Base-by-base conservation (phyloP, 2,797 vertebrate genomes). In the Clarias laeviceps region DNA sequence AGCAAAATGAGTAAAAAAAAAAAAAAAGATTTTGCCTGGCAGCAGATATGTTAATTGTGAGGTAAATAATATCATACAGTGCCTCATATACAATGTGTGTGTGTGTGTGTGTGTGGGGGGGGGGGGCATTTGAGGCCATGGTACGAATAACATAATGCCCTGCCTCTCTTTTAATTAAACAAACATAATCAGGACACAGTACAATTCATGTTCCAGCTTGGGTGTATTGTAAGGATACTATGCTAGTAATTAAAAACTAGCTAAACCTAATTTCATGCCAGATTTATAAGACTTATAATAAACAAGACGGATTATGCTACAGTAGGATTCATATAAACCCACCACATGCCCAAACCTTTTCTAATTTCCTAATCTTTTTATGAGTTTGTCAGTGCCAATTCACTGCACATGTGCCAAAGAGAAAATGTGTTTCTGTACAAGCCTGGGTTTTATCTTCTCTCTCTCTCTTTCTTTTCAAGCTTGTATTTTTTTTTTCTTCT, bases 111-210 rank as follows among this genome's bases (percentile, higher is more conserved):
- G 64, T 65, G 27, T 24, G n/a, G 24, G 37, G 29, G 27, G 18
- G 7, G 62, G 14, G 88, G 92, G 90, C 89, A 93, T 90, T 86
- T 64, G 88, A 90, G 91, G 92, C 91, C 91, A 92, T 91, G 81
- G 80, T 94, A 94, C 94, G 91, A 84, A 91, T 90, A 78, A n/a
- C 91, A 89, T 92, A 88, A 91, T 93, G 92, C 89, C 93, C 92
- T 90, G 92, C 90, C 93, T 94, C 91, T 76, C 90, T 94, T 94
- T 93, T 94, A 94, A 95, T 95, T 92, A 94, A 93, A 94, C 91
- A 90, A 91, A 91, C 91, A 92, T 92, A 94, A 94, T 94, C 92
- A 94, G 91, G 92, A 90, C 93, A 94, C 92, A 94, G 93, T 92
- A 94, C 92, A 93, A 92, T 91, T 88, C 90, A 91, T 91, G 91